These are phyloP conservation scores for Gonioctena quinquepunctata DNA, from an alignment of 1,140 invertebrate species.

Conservation along the genomic window DNA sequence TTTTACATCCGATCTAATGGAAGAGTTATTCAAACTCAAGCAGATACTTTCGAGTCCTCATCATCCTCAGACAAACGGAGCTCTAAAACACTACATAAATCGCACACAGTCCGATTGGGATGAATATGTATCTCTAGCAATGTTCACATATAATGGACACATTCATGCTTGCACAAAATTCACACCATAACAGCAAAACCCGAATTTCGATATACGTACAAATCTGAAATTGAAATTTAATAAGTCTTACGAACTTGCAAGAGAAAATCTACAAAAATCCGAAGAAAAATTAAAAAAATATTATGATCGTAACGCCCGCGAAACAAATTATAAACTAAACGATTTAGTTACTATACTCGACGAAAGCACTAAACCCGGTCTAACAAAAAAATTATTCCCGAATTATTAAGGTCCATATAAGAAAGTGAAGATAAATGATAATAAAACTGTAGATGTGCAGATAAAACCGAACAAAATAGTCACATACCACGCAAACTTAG, in stretches of 20 bases:
- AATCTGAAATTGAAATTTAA: slow-evolving; percentile 47
- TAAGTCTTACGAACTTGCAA: slow-evolving; percentile 42
- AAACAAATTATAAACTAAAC: slow-evolving; percentile 36
- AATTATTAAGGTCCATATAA: slow-evolving; percentile 33
- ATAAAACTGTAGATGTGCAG: slow-evolving; percentile 27
- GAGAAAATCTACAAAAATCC: slow-evolving; percentile 37
- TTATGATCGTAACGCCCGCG: slow-evolving; percentile 42
- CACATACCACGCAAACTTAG: slow-evolving; percentile 38
- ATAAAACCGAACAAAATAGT: slow-evolving; percentile 24
- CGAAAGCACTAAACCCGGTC: slow-evolving; percentile 20
- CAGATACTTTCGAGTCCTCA: slow-evolving; percentile 34
- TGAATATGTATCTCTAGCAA: slow-evolving; percentile 44
- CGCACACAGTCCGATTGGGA: slow-evolving; percentile 44
- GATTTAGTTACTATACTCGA: slow-evolving; percentile 29
- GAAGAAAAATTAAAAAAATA: slow-evolving; percentile 45
- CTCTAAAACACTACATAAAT: slow-evolving; percentile 45
- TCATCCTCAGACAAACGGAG: slow-evolving; percentile 50
- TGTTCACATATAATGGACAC: slow-evolving; percentile 53
- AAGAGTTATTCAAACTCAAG: slow-evolving; percentile 44
- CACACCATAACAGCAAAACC: slow-evolving; percentile 50
- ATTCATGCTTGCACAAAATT: slow-evolving; percentile 50
- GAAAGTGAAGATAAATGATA: slow-evolving; percentile 26
- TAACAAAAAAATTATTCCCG: slow-evolving; percentile 25
- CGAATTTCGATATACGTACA: slow-evolving; percentile 28
- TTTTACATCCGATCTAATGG: slow-evolving; percentile 37